Conservation (phyloP, 2,113 vertebrate genomes). For the Daboia siamensis region DNA sequence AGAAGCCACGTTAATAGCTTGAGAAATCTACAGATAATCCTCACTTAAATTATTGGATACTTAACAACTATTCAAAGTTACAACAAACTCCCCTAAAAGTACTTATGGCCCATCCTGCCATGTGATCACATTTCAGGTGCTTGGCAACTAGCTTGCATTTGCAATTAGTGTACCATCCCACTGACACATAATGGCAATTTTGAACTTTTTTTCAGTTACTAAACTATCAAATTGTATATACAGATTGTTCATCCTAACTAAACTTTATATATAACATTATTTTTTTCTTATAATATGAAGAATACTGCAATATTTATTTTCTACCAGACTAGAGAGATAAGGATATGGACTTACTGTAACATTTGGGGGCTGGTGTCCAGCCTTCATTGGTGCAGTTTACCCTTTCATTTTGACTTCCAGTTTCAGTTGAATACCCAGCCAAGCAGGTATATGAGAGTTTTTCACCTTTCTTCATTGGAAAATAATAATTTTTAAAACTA, state of each 20-base stretch:
- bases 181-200: not conserved
- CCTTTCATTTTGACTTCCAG: constrained; percentile 57
- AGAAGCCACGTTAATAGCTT: not conserved
- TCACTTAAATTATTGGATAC: not conserved
- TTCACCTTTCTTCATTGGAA: constrained; percentile 60
- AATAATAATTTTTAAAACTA: constrained; percentile 67
- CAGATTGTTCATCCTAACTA: not conserved
- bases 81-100: not conserved
- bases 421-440: constrained; percentile 64
- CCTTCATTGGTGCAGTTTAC: constrained; percentile 62
- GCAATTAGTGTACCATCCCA: not conserved
- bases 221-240: not conserved
- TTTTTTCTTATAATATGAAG: not conserved
- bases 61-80: not conserved
- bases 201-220: not conserved
- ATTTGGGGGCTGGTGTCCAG: constrained; percentile 65
- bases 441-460: constrained; percentile 63
- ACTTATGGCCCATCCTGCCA: not conserved
- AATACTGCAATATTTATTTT: not conserved
- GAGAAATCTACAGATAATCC: not conserved
- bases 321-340: not conserved
- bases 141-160: not conserved
- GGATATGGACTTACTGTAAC: constrained; percentile 66
- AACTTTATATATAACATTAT: not conserved
- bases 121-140: not conserved